Evolutionary conservation across 2,797 vertebrate genomes (phyloP), one percentile per base, ranked within the genome.

Genomic region (Ficedula albicollis): DNA sequence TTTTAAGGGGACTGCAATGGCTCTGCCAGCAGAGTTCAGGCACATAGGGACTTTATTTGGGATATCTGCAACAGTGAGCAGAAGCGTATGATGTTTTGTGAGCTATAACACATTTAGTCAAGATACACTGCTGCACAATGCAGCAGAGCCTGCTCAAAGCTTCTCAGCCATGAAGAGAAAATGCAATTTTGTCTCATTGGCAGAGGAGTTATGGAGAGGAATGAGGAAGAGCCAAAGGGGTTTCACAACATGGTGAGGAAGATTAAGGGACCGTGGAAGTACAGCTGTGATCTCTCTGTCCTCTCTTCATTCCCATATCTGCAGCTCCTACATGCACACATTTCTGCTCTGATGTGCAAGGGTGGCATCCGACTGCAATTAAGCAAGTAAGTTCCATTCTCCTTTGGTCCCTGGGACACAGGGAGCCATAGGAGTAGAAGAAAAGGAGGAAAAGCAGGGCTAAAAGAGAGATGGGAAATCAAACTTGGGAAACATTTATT

Each of bases 51-150:
- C 44, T 86, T 95, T 76, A 81, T 73, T 84, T 48, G 58, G 80
- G 48, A 10, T 70, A 70, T 26, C 63, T 49, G 49, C 90, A 90
- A 39, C 1, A n/a, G 11, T 58, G 91, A 96, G 60, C 0, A n/a
- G 67, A 94, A 96, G 84, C 72, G 0, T 95, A 91, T 36, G 86
- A 89, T 87, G 70, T 70, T 95, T 93, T 94, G 92, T 89, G 93
- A 93, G 84, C 86, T 94, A 74, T 90, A 93, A 77, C 27, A 0
- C n/a, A 51, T 70, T 88, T 54, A 74, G 80, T 63, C 84, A 93
- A 79, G 93, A 92, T 34, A 73, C 77, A 82, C 49, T 90, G 79
- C 72, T 80, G 52, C 41, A 85, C 49, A 88, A 52, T 20, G 89
- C 91, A 87, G 67, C 81, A 82, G 12, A 84, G 56, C 44, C 82